Base-by-base conservation (phyloP, 1,140 invertebrate genomes). In the Panagrolaimus sp. region DNA sequence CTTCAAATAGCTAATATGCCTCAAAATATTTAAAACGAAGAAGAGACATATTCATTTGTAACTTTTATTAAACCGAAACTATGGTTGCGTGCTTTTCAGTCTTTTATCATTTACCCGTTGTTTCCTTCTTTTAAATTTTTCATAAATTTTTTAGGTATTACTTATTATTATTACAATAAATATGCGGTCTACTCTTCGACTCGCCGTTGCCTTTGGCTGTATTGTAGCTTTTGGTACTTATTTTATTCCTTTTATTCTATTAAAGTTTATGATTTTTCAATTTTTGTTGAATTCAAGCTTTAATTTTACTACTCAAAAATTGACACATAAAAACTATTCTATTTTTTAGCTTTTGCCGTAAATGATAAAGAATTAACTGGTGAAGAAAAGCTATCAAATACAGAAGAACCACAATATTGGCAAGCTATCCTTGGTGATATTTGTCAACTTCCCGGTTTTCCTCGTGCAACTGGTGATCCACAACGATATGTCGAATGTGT, bases 351-450 rank as follows among this genome's bases (percentile, higher is more conserved):
- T 43, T 85, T 88, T 73, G 87, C 87, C 74, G 88, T 87, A 9
- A 88, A 88, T 83, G 87, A 88, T 8, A 80, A 88, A 45, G 80
- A 88, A n/a, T 87, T 87, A 79, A 84, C 86, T 11, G 88, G 88
- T 7, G 88, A 20, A 20, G 51, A 57, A 27, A 57, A 57, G 8
- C 51, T 27, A 20, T 25, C 51, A 20, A 38, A 38, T 38, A 27
- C 27, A 27, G 51, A 67, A 25, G 44, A 67, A 61, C 72, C 67
- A n/a, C 63, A 74, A 62, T 78, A 77, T 62, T 78, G 77, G 77
- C 72, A 72, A 48, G 77, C 77, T 38, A 74, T 79, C 66, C 69
- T 78, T n/a, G 77, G 77, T 27, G 77, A 78, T 72, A 77, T 78
- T 64, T 78, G 77, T 57, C 77, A 78, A 66, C 65, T 78, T 44